A percentile compares a stretch with the other conserved stretches of the same genome.
Conservation (phyloP, 2,888 invertebrate species). For the Stenichneumon culpator region DNA sequence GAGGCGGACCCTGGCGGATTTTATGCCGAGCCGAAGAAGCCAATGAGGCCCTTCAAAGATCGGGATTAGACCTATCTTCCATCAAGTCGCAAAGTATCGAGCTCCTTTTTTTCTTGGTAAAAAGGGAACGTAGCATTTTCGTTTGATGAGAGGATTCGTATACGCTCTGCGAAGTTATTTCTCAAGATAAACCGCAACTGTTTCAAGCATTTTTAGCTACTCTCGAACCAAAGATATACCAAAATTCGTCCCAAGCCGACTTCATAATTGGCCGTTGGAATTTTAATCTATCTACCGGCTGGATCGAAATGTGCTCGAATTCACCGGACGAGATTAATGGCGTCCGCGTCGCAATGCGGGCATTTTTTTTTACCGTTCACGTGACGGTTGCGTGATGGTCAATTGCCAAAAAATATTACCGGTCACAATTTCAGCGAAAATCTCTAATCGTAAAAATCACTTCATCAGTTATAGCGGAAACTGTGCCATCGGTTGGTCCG, state of each 20-base stretch:
- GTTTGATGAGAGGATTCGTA: conserved; percentile 56
- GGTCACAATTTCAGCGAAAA: conserved; percentile 70
- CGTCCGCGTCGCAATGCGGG: too few relatives aligned
- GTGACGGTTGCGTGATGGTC: neutral
- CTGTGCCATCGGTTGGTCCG: conserved; percentile 67
- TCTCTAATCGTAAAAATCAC: conserved; percentile 65
- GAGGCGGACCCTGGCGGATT: conserved; percentile 48
- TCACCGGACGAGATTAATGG: neutral
- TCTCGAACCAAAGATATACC: conserved; percentile 29
- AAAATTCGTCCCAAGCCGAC: conserved; percentile 26
- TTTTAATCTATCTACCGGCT: conserved; percentile 49
- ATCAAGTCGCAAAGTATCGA: conserved; percentile 6
- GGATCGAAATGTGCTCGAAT: conserved; percentile 17
- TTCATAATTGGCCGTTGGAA: conserved; percentile 40
- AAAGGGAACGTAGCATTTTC: conserved; percentile 46
- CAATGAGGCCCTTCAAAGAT: conserved; percentile 41
- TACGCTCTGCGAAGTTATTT: conserved; percentile 24
- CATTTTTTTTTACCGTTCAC: too few relatives aligned
- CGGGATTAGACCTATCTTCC: conserved; percentile 53
- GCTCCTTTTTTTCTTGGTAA: conserved; percentile 18
- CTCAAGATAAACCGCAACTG: neutral
- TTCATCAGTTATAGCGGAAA: conserved; percentile 53
- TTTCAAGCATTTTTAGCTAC: conserved; percentile 42
- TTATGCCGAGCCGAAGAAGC: conserved; percentile 53
- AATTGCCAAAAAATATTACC: conserved; percentile 13